phyloP scores from a whole-genome alignment of 2,113 vertebrate species.

The Gracilinanus agilis region DNA sequence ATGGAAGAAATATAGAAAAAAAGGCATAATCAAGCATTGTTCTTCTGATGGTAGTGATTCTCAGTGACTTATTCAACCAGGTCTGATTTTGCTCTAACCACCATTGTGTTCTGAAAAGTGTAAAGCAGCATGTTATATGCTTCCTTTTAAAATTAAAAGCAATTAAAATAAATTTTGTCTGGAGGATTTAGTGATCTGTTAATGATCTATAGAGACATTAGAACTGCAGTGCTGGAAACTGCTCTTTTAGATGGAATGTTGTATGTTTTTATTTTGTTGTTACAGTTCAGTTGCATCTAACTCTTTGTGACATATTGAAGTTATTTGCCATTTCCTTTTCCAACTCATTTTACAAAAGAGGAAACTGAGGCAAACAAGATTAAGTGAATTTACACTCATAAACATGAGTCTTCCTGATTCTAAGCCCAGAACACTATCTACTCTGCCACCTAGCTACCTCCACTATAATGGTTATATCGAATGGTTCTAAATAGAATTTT shows the following conservation, averaged over 20 bases:
- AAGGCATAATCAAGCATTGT: not conserved
- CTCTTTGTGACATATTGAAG: no score
- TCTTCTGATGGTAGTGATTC: slow-evolving; percentile 2
- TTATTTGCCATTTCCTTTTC: no score
- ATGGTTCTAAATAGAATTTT: not conserved
- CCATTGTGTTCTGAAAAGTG: not conserved
- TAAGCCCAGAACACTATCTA: no score
- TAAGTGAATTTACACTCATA: no score
- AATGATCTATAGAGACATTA: slow-evolving; percentile 18
- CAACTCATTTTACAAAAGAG: no score
- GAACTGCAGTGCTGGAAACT: not conserved
- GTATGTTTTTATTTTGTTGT: no score
- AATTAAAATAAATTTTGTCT: slow-evolving; percentile 45
- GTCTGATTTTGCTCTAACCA: not conserved
- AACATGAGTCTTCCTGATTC: no score
- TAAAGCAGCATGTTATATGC: slow-evolving; percentile 27
- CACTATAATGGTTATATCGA: not conserved
- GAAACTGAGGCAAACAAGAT: no score
- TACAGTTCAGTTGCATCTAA: no score
- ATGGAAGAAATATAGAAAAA: slow-evolving; percentile 24
- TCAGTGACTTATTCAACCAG: not conserved
- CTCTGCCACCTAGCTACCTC: no score
- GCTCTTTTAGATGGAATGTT: no score
- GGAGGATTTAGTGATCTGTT: slow-evolving; percentile 17
- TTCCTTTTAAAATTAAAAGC: slow-evolving; percentile 9